A percentile compares a stretch with the other conserved stretches of the same genome.
Evolutionary conservation across 2,113 vertebrate genomes (phyloP).

Genomic region (Scytalopus superciliaris): DNA sequence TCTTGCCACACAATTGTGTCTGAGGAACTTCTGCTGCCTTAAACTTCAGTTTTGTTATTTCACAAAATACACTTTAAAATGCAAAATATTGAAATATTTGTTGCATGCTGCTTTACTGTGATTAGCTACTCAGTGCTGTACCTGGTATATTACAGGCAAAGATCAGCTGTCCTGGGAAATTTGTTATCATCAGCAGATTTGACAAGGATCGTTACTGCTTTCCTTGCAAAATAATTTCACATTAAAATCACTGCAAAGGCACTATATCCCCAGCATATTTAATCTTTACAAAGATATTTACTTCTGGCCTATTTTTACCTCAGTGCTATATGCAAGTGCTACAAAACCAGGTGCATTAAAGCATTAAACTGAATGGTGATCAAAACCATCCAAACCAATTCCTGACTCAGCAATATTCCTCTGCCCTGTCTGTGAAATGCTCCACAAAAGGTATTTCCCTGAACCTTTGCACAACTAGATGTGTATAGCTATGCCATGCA

Average conservation of each 20-base stretch:
- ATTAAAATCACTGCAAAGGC: background rate
- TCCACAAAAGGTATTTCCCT: background rate
- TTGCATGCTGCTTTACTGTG: background rate
- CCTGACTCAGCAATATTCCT: background rate
- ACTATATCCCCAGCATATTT: background rate
- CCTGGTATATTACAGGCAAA: background rate
- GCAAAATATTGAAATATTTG: background rate
- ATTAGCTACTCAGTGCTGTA: background rate
- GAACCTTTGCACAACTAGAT: background rate
- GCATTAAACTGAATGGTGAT: background rate
- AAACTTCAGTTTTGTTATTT: background rate
- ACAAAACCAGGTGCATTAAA: background rate
- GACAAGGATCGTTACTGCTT: background rate
- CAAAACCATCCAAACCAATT: background rate
- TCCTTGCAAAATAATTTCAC: background rate
- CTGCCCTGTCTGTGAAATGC: background rate
- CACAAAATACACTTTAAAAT: background rate
- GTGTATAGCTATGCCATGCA: accelerated
- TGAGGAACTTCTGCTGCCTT: background rate
- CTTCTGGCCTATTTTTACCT: background rate
- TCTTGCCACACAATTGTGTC: background rate
- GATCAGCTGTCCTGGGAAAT: background rate
- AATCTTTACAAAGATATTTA: background rate
- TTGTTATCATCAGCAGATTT: background rate
- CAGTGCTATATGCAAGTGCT: background rate